Conservation (phyloP, 2,888 invertebrate species). For the Philonicus albiceps region DNA sequence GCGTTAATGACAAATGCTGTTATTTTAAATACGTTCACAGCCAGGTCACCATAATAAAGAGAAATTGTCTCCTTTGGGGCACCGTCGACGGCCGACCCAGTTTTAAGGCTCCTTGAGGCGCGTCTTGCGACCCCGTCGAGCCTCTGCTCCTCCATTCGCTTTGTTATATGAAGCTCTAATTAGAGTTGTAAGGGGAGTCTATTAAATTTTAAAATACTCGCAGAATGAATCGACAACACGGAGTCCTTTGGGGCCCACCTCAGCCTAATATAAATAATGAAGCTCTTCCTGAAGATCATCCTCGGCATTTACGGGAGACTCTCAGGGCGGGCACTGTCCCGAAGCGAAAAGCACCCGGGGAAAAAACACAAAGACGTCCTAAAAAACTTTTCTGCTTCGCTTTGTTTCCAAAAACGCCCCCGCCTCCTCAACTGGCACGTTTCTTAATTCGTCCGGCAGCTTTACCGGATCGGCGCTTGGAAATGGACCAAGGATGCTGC, state of each 20-base stretch:
- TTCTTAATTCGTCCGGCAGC: background rate
- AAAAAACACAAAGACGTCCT: background rate
- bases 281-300: background rate
- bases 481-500: background rate
- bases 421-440: background rate
- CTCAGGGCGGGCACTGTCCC: background rate
- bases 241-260: background rate
- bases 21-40: background rate
- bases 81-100: background rate
- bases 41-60: background rate
- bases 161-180: background rate
- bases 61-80: background rate
- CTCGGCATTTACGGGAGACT: background rate
- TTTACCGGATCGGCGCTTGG: background rate
- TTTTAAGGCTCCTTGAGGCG: background rate
- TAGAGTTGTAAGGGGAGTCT: conserved; percentile 3
- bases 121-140: background rate
- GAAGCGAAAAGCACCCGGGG: background rate
- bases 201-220: conserved; percentile 12
- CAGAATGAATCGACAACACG: conserved; percentile 1
- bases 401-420: background rate
- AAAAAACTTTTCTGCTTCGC: background rate
- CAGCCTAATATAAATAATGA: background rate
- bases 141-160: background rate
- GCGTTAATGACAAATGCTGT: background rate